Base-by-base conservation (phyloP, 2,113 vertebrate species). In the Sander lucioperca region DNA sequence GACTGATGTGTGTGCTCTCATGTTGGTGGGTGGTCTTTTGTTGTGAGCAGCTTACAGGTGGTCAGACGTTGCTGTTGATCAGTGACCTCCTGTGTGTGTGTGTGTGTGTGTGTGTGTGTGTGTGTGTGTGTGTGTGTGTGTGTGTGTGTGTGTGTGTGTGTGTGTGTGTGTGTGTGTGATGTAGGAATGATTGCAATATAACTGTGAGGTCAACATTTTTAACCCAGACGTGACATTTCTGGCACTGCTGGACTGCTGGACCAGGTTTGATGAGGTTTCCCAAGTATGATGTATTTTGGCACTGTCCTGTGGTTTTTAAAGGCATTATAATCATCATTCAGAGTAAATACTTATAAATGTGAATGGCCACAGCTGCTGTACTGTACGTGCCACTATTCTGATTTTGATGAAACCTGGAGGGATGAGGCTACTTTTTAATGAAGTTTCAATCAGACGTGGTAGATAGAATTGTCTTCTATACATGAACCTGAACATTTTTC, bases 31-130 rank as follows among this genome's bases (percentile, higher is more conserved):
- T 92, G 89, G 93, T 90, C 92, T 80, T 47, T 58, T 68, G 74
- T 87, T 81, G 84, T 83, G 73, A 86, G 77, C 85, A 84, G 88
- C 76, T 71, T 82, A 82, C 86, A 93, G 86, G 87, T 93, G 89
- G 89, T 87, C 89, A 85, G 56, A 78, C 82, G 74, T 71, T 59
- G 69, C 77, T 61, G 70, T 19, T 75, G 83, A 84, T 86, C 82
- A 62, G 61, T 77, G 82, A 89, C 84, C 85, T 86, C 51, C 48
- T 62, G 74, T 59, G 10, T 27, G 61, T 27, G 57, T 48, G 23
- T 54, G 53, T 11, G 53, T 10, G 48, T 18, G 48, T 6, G 48
- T 18, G 51, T 39, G 39, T 39, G 9, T 10, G 9, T 10, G 39
- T 39, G 39, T 39, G 39, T 39, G 39, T 39, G 39, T 39, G 39